Evolutionary conservation across 2,888 invertebrate genomes (phyloP).

Genomic region (Monochamus alternatus): DNA sequence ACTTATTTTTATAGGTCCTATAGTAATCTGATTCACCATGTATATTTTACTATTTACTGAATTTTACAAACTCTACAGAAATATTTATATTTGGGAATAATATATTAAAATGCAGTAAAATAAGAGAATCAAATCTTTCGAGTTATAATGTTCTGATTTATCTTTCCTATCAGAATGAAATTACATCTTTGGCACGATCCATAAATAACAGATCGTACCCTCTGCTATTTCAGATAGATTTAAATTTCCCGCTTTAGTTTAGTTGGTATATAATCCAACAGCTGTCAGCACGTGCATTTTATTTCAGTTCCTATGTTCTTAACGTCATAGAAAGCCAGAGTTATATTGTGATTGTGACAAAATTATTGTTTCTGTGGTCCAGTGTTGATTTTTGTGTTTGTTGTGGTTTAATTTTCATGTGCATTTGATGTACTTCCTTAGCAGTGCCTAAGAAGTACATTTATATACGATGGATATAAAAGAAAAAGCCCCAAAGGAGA

Average conservation of each 20-base stretch:
- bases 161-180: no score
- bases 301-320: conserved; percentile 45
- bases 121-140: no score
- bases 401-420: conserved; percentile 44
- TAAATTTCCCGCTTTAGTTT: conserved; percentile 39
- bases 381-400: conserved; percentile 50
- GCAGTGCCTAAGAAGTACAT: conserved; percentile 70
- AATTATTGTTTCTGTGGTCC: conserved; percentile 50
- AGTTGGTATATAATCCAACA: conserved; percentile 47
- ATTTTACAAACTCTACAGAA: no score
- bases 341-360: conserved; percentile 56
- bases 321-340: conserved; percentile 61
- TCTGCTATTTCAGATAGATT: neutral
- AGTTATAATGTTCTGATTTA: no score
- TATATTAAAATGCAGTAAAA: no score
- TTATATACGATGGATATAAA: conserved; percentile 64
- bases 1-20: no score
- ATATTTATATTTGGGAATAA: no score
- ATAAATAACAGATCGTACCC: no score
- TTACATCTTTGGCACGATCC: no score
- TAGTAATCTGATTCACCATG: no score
- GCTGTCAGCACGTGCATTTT: conserved; percentile 53
- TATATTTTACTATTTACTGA: no score
- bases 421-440: conserved; percentile 66
- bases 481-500: conserved; percentile 75